Evolutionary conservation across 2,113 vertebrate species (phyloP), one percentile per base, ranked within the genome.

Genomic region (Pontoporia blainvillei): DNA sequence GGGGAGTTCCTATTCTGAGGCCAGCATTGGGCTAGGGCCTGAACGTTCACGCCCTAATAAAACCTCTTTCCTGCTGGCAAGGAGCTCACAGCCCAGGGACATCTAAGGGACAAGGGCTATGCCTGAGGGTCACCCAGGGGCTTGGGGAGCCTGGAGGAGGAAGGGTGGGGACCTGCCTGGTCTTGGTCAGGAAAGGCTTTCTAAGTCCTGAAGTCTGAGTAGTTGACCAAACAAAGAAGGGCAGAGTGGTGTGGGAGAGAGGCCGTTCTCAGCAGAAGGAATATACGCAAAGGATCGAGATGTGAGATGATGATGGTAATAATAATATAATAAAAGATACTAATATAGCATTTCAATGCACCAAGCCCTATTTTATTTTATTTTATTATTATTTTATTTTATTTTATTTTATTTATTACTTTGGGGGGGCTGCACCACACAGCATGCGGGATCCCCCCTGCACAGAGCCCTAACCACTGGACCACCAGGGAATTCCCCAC

Each of bases 231-330:
- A 64, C 20, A 41, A 21, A 71, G 44, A 73, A 46, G 20, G 52
- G 52, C 52, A 39, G 59, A 29, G n/a, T 0, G 0, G 17, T 2
- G 8, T 23, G 41, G 44, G 10, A 57, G 7, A 27, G 71, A 66
- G 34, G 14, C 23, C n/a, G 2, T 29, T 69, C 69, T 64, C 27
- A 54, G 61, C 44, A 73, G 69, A 54, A 72, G 46, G 46, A 21
- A 41, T 0, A 13, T 3, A 1, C 6, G n/a, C n/a, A 57, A 61
- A 46, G 36, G 25, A 23, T 8, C 8, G 2, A 49, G 64, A 8
- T 0, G 9, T 39, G 72, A 59, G 44, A 20, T 0, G 27, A 29
- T 29, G 29, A 21, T 52, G 14, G 13, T 4, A 9, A 85, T 6
- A 34, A 6, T 6, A 66, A 13, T 0, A n/a, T 0, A n/a, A 61